Base-by-base conservation (phyloP, 2,797 vertebrate species). In the Pachyuromys duprasi region DNA sequence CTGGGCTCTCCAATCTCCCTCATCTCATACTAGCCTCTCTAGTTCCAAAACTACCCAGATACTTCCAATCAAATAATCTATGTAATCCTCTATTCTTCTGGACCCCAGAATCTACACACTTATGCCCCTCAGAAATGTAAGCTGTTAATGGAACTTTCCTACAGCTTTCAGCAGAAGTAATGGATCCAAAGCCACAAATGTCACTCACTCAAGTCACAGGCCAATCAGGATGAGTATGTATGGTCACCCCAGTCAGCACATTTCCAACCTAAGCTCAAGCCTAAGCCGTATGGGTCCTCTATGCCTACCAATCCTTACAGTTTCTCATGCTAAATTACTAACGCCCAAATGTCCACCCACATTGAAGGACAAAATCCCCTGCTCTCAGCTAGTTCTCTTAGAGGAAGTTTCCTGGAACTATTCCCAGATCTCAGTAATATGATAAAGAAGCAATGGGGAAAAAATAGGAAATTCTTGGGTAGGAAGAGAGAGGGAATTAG, bases 191-290 rank as follows among this genome's bases (percentile, higher is more conserved):
- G 72, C 78, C 45, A 93, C 36, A 88, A 24, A 95, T 33, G 69
- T 84, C 84, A 67, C 53, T 45, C 62, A 96, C 20, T 15, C 65
- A 90, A 91, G 72, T 93, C 70, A 97, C 88, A 92, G 36, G 57
- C 45, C 24, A 89, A 28, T 87, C 53, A 88, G 89, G 67, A 92
- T 95, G 31, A 90, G 69, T 86, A 53, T 8, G 86, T 39, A 79
- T 1, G 86, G 55, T 88, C 49, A 95, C 62, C 22, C n/a, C 93
- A 88, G 53, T 80, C 42, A 94, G 69, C 57, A 62, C 45, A 93
- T 96, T 96, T 95, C 76, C 93, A 95, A 96, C 53, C 28, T n/a
- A 95, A 87, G 15, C 45, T 28, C 28, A 95, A 89, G 18, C 9
- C 60, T 69, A 93, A 76, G n/a, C 24, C n/a, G 33, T 80, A 36